A percentile compares a stretch with the other conserved stretches of the same genome.
phyloP scores from a whole-genome alignment of 1,140 invertebrate species.

The Caenorhabditis brenneri region DNA sequence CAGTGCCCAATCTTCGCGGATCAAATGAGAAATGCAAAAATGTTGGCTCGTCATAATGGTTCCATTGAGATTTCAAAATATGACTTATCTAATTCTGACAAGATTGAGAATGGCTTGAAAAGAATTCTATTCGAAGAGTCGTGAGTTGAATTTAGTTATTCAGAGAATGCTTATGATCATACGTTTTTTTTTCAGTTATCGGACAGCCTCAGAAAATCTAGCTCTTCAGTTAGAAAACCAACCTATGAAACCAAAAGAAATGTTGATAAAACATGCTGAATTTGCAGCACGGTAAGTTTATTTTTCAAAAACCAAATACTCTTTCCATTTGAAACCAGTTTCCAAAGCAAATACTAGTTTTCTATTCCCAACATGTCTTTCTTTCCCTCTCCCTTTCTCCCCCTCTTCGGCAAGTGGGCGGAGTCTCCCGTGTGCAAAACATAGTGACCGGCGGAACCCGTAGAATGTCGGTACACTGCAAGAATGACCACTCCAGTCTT shows the following conservation, averaged over 20 bases:
- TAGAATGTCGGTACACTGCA: background rate
- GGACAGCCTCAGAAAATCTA: background rate
- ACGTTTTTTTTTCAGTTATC: conserved; percentile 37
- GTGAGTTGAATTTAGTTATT: background rate
- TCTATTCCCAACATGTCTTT: no score
- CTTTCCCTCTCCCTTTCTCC: background rate
- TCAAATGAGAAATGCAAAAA: conserved; percentile 57
- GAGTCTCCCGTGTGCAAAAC: background rate
- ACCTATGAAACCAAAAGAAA: conserved; percentile 24
- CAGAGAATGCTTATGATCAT: background rate
- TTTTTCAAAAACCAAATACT: background rate
- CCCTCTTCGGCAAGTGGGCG: background rate
- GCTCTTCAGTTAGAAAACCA: conserved; percentile 9
- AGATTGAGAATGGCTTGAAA: conserved; percentile 18
- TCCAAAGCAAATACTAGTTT: no score
- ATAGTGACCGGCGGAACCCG: background rate
- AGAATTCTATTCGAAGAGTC: conserved; percentile 34
- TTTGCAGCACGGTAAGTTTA: conserved; percentile 32
- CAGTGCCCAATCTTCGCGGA: conserved; percentile 61
- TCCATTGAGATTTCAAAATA: conserved; percentile 48
- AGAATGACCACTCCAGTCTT: background rate
- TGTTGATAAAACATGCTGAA: conserved; percentile 36
- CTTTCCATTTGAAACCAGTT: no score
- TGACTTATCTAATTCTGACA: conserved; percentile 24
- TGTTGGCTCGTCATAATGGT: conserved; percentile 51